A percentile compares a stretch with the other conserved stretches of the same genome.
These are phyloP conservation scores for Sphinx pinastri DNA, from an alignment of 2,888 invertebrate genomes.

Conservation along the genomic window DNA sequence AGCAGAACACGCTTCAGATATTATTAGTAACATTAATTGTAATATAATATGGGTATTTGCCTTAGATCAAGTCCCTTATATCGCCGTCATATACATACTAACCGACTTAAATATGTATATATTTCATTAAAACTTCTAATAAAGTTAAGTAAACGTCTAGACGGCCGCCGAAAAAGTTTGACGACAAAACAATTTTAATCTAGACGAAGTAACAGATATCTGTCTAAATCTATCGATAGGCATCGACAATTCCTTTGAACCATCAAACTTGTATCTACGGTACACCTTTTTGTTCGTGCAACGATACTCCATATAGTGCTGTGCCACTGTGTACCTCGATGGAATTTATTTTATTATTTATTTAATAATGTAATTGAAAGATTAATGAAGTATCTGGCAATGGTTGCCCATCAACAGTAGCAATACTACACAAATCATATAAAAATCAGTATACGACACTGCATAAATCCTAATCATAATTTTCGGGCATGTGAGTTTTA, in stretches of 20 bases:
- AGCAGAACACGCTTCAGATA: neutral
- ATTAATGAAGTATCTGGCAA: neutral
- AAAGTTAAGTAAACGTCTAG: constrained; percentile 47
- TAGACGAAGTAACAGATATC: constrained; percentile 54
- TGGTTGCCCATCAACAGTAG: too few species aligned
- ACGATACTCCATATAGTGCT: constrained; percentile 18
- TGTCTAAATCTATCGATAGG: constrained; percentile 25
- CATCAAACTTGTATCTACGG: constrained; percentile 57
- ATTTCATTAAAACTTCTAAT: constrained; percentile 35
- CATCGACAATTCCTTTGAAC: constrained; percentile 45
- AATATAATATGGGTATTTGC: too few species aligned
- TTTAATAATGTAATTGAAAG: neutral
- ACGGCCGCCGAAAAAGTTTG: constrained; percentile 38
- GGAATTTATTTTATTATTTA: neutral
- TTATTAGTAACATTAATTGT: neutral
- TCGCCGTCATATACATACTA: too few species aligned
- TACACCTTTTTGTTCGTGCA: constrained; percentile 44
- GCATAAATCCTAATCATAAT: too few species aligned
- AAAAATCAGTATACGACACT: too few species aligned
- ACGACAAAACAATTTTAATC: constrained; percentile 57
- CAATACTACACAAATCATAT: too few species aligned
- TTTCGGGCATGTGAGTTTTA: too few species aligned
- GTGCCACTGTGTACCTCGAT: constrained; percentile 9
- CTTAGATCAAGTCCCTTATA: too few species aligned
- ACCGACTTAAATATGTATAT: constrained; percentile 9